A percentile compares a stretch with the other conserved stretches of the same genome.
Evolutionary conservation across 2,797 vertebrate genomes (phyloP).

Genomic region (Syncerus caffer): DNA sequence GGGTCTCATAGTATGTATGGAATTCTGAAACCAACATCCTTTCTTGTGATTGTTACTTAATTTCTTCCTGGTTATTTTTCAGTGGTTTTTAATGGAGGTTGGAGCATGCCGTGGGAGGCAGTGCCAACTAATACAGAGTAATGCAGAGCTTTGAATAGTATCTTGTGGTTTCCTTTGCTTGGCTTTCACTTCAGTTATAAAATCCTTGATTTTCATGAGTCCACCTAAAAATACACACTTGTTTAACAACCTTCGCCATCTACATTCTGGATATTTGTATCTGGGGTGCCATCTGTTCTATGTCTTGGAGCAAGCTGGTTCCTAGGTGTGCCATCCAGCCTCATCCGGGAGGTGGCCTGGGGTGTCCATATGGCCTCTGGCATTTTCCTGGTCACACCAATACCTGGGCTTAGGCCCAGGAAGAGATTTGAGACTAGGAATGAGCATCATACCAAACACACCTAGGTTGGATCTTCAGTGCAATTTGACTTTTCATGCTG

Average conservation of each 20-base stretch:
- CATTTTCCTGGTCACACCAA: constrained; percentile 44
- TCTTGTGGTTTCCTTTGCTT: constrained; percentile 54
- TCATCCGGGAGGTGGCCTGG: constrained; percentile 54
- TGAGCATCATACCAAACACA: constrained; percentile 12
- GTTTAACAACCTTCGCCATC: constrained; percentile 67
- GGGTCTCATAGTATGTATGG: not conserved
- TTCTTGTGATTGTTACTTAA: not conserved
- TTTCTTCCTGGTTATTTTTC: constrained; percentile 19
- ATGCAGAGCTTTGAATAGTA: not conserved
- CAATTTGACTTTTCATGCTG: not conserved
- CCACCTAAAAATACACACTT: constrained; percentile 66
- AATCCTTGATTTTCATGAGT: constrained; percentile 70
- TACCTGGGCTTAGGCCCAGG: constrained; percentile 24
- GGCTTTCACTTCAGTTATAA: constrained; percentile 60
- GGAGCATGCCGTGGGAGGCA: not conserved
- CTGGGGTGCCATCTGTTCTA: constrained; percentile 71
- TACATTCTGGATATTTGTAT: constrained; percentile 67
- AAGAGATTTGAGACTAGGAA: constrained; percentile 1
- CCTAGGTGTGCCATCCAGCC: constrained; percentile 52
- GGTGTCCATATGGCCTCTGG: constrained; percentile 71
- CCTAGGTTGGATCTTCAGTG: not conserved
- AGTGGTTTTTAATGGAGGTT: constrained; percentile 2
- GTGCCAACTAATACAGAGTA: not conserved
- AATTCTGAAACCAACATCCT: not conserved
- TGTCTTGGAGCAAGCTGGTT: constrained; percentile 51